phyloP scores from a whole-genome alignment of 2,888 invertebrate genomes.

The Acleris sparsana region DNA sequence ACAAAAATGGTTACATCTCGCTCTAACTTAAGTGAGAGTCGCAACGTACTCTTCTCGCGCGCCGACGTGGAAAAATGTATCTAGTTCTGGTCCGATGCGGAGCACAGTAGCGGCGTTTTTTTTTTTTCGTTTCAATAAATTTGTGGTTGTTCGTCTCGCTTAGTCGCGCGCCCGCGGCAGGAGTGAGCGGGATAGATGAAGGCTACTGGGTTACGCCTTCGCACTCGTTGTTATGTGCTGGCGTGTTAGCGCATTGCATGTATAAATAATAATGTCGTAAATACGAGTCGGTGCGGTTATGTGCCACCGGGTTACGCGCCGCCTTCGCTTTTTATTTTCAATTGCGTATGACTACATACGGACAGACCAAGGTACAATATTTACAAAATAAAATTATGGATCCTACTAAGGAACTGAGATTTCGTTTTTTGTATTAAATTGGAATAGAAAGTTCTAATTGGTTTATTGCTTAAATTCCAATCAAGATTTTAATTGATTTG shows the following conservation, averaged over 20 bases:
- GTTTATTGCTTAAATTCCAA: constrained; percentile 30
- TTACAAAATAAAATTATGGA: background rate
- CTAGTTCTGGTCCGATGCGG: constrained; percentile 82
- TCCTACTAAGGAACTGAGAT: constrained; percentile 2
- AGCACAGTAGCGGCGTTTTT: constrained; percentile 81
- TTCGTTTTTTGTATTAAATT: background rate
- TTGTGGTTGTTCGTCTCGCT: constrained; percentile 81
- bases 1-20: constrained; percentile 57
- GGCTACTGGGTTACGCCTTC: constrained; percentile 83
- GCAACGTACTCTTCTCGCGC: constrained; percentile 58
- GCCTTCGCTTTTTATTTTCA: constrained; percentile 52
- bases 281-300: constrained; percentile 74
- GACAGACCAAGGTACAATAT: background rate
- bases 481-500: constrained; percentile 9
- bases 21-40: constrained; percentile 48
- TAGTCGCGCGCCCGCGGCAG: constrained; percentile 77
- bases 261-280: constrained; percentile 79
- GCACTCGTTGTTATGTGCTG: constrained; percentile 81
- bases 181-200: constrained; percentile 73
- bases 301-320: constrained; percentile 75
- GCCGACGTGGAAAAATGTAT: constrained; percentile 81
- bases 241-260: constrained; percentile 77
- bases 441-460: constrained; percentile 32
- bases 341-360: constrained; percentile 42
- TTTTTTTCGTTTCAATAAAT: constrained; percentile 83